Conservation (phyloP, 2,888 invertebrate genomes). For the Spicauda simplicius region DNA sequence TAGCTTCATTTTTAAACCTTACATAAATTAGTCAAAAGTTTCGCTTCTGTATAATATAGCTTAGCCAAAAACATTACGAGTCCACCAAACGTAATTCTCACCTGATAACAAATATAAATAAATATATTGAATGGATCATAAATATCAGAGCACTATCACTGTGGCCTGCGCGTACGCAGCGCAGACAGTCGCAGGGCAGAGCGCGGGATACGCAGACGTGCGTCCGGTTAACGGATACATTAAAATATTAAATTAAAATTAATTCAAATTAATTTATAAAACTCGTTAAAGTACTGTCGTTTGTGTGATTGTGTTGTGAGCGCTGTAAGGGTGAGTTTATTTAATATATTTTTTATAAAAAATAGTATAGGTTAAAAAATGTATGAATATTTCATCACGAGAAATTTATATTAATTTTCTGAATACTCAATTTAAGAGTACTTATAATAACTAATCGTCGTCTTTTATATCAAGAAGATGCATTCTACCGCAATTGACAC, state of each 20-base stretch:
- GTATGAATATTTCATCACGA: too few relatives aligned
- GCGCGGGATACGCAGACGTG: constrained; percentile 1
- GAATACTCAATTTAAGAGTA: too few relatives aligned
- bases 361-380: background rate
- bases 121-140: constrained; percentile 1
- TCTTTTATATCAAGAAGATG: too few relatives aligned
- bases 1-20: too few relatives aligned
- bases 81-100: too few relatives aligned
- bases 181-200: background rate
- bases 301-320: background rate
- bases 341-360: background rate
- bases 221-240: background rate
- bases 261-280: background rate
- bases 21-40: too few relatives aligned
- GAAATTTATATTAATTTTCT: too few relatives aligned
- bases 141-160: constrained; percentile 5
- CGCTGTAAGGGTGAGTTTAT: background rate
- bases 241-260: background rate
- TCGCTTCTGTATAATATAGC: too few relatives aligned
- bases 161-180: constrained; percentile 2
- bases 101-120: too few relatives aligned
- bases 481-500: too few relatives aligned
- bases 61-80: too few relatives aligned
- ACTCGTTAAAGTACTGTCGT: background rate
- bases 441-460: too few relatives aligned